Base-by-base conservation (phyloP, 2,888 invertebrate genomes). In the Venustoraphidia nigricollis region DNA sequence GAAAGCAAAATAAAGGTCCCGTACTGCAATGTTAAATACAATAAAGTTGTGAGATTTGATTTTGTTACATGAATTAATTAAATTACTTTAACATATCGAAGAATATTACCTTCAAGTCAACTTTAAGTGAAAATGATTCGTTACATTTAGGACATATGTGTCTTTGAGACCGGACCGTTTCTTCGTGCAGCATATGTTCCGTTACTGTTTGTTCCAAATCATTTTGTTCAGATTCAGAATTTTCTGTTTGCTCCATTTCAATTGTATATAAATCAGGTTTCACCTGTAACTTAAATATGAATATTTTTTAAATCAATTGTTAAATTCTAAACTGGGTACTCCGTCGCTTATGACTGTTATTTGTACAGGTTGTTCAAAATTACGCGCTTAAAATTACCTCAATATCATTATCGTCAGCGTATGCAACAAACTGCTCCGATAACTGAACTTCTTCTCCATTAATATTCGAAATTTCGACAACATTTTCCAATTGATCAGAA, bases 91-190 rank as follows among this genome's bases (percentile, higher is more conserved):
- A 3, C n/a, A 38, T 38, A 38, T 39, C 27, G 17, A 14, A 44
- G 11, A 35, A 11, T n/a, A n/a, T 52, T 54, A 66, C 65, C 57
- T 67, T 67, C 41, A 66, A 56, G 55, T 67, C 68, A 3, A 68
- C 65, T 59, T 64, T 65, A 17, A 67, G 53, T 14, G 56, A 50
- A 55, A 68, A 69, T 8, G 64, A 57, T 47, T 59, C 60, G 34
- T 62, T 58, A 55, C 69, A 69, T 56, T 66, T 65, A 34, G 58
- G 41, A 51, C 69, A 69, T 27, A 6, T 27, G 6, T 27, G 27
- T 27, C 27, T 27, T 27, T 27, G 27, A 27, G 27, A 27, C 27
- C 6, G 41, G 39, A 46, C 45, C 34, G 47, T 35, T 38, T 47
- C 14, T 41, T 47, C 47, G 27, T 41, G 35, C 27, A 42, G 14